Percentiles rank a stretch among this genome's conserved stretches.
phyloP scores from a whole-genome alignment of 2,797 vertebrate genomes.

The Lepidocolaptes lacrymiger region DNA sequence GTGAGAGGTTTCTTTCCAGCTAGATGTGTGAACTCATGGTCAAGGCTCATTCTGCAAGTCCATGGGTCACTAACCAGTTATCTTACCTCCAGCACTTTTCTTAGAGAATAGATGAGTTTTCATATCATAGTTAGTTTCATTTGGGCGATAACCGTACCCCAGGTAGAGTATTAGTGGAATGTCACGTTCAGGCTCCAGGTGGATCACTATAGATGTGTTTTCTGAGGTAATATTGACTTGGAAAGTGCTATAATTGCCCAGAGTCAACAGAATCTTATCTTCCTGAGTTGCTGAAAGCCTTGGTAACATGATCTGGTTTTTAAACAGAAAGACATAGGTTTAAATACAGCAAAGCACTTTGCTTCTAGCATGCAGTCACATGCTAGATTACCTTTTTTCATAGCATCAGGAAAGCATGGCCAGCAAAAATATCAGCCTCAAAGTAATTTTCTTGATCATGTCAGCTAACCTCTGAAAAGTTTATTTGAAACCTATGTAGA shows the following conservation, averaged over 20 bases:
- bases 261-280: slow-evolving; percentile 81
- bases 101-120: slow-evolving; percentile 78
- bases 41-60: neutral
- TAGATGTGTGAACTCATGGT: neutral
- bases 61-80: neutral
- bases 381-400: neutral
- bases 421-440: neutral
- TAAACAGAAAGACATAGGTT: neutral
- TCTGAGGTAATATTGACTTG: slow-evolving; percentile 84
- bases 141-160: slow-evolving; percentile 85
- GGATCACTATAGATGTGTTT: slow-evolving; percentile 85
- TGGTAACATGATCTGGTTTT: slow-evolving; percentile 87
- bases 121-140: slow-evolving; percentile 80
- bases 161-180: slow-evolving; percentile 83
- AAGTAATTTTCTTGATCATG: neutral
- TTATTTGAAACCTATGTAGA: neutral
- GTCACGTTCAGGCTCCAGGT: slow-evolving; percentile 84
- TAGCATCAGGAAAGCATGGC: neutral
- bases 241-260: slow-evolving; percentile 84
- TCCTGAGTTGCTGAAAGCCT: slow-evolving; percentile 69
- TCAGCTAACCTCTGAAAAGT: neutral
- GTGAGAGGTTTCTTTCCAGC: neutral
- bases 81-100: slow-evolving; percentile 79
- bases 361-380: neutral
- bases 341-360: neutral